phyloP scores from a whole-genome alignment of 2,888 invertebrate genomes.

The Sminthurides aquaticus region DNA sequence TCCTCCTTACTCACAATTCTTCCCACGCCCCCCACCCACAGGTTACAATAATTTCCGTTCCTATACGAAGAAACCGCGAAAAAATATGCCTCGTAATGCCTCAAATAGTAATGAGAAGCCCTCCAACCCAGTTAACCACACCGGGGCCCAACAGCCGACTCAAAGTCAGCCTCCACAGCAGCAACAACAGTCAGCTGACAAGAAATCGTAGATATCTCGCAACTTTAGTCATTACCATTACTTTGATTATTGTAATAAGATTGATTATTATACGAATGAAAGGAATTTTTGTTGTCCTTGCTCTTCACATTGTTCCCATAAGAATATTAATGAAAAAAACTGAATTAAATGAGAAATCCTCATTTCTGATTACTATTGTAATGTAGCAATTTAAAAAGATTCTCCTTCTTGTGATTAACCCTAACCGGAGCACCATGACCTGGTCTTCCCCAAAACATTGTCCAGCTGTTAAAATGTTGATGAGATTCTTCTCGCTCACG shows the following conservation, averaged over 20 bases:
- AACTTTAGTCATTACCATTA: slow-evolving; percentile 25
- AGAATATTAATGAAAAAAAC: slow-evolving; percentile 8
- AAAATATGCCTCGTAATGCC: slow-evolving; percentile 16
- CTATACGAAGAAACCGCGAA: slow-evolving; percentile 13
- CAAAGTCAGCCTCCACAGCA: slow-evolving; percentile 13
- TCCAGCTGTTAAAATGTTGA: slow-evolving; percentile 19
- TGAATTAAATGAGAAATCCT: slow-evolving; percentile 8
- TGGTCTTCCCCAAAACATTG: slow-evolving; percentile 21
- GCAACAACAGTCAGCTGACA: slow-evolving; percentile 22
- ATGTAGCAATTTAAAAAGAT: slow-evolving; percentile 21
- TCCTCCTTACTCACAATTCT: slow-evolving; percentile 17
- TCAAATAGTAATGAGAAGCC: slow-evolving; percentile 16
- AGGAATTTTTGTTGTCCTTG: slow-evolving; percentile 20
- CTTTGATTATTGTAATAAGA: slow-evolving; percentile 15
- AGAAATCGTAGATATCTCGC: slow-evolving; percentile 23
- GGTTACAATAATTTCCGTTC: slow-evolving; percentile 19
- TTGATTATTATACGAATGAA: slow-evolving; percentile 5
- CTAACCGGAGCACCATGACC: slow-evolving; percentile 15
- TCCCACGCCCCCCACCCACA: slow-evolving; percentile 15
- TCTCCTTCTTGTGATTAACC: slow-evolving; percentile 21
- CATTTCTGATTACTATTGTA: slow-evolving; percentile 21
- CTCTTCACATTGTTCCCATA: slow-evolving; percentile 22
- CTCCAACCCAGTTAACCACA: slow-evolving; percentile 13
- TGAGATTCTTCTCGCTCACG: slow-evolving; percentile 15
- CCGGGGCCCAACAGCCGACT: slow-evolving; percentile 10